Base-by-base conservation (phyloP, 1,140 invertebrate genomes). In the Condylostylus longicornis region DNA sequence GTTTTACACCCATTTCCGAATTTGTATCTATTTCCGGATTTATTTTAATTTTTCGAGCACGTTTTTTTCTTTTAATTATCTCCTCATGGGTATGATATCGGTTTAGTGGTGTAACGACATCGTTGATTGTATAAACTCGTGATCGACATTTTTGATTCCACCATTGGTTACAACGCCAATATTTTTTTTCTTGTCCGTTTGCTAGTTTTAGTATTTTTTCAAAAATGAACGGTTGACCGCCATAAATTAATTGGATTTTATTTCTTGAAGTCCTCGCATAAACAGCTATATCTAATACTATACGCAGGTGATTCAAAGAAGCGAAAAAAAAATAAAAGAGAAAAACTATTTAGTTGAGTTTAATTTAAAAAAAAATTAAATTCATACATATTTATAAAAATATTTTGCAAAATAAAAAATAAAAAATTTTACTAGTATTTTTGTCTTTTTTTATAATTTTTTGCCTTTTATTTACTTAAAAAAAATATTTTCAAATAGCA, bases 161-260 rank as follows among this genome's bases (percentile, higher is more conserved):
- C 58, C 58, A 61, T 33, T 61, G 58, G 27, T 61, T 61, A 42
- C 58, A 61, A 15, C 58, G 45, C 58, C 57, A 61, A 31, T 49
- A 57, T 17, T 53, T 54, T 29, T 59, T 58, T 37, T 58, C 58
- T 25, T 58, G 48, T 1, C 57, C 57, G 9, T 49, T 49, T 8
- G 56, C 45, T 9, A 59, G 37, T 31, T 57, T 58, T 12, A 61
- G 36, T 0, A 42, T 52, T 37, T 61, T 61, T 42, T 61, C 58
- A 15, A 58, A 60, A 23, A 61, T 58, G 21, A 61, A 61, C 1
- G 58, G 58, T 40, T 61, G 58, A 0, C 55, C 57, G n/a, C 53
- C 52, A 30, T 54, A 60, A 6, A 61, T 55, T 6, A 61, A 46
- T 40, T 61, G 58, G 41, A 58, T 51, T 5, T 52, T 45, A 18